These are phyloP conservation scores for Platycnemis pennipes DNA, from an alignment of 2,888 invertebrate species.

Conservation along the genomic window DNA sequence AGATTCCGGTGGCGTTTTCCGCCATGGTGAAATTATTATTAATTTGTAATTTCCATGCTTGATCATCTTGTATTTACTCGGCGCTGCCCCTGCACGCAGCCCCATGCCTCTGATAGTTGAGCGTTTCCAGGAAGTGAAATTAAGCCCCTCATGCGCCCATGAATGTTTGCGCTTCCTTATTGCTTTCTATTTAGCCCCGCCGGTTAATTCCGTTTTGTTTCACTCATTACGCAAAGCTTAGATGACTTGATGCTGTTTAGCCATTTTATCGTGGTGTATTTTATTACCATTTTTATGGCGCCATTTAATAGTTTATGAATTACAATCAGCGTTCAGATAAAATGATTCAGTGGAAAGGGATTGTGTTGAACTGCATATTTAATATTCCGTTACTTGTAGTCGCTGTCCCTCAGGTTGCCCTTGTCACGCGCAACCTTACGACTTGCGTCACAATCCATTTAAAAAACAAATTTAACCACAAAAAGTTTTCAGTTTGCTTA, in stretches of 20 bases:
- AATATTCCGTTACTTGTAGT: background rate
- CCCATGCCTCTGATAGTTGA: background rate
- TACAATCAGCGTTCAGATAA: background rate
- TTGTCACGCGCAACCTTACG: background rate
- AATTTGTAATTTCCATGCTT: background rate
- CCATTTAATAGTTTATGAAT: background rate
- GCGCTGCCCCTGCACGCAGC: background rate
- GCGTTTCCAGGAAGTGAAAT: background rate
- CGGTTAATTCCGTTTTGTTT: background rate
- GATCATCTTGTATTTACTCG: background rate
- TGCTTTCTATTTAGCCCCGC: background rate
- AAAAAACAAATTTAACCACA: background rate
- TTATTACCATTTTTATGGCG: background rate
- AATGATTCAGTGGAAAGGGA: background rate
- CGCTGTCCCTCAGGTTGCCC: background rate
- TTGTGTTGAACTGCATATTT: background rate
- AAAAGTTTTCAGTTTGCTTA: background rate
- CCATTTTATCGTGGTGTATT: background rate
- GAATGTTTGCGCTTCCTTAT: slow-evolving; percentile 18
- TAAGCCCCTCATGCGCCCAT: background rate
- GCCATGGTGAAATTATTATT: background rate
- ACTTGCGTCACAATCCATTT: background rate
- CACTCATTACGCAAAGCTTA: background rate
- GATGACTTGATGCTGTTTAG: too few species aligned
- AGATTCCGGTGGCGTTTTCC: background rate